These are phyloP conservation scores for Dipodomys ordii DNA, from an alignment of 2,113 vertebrate genomes.

Conservation along the genomic window DNA sequence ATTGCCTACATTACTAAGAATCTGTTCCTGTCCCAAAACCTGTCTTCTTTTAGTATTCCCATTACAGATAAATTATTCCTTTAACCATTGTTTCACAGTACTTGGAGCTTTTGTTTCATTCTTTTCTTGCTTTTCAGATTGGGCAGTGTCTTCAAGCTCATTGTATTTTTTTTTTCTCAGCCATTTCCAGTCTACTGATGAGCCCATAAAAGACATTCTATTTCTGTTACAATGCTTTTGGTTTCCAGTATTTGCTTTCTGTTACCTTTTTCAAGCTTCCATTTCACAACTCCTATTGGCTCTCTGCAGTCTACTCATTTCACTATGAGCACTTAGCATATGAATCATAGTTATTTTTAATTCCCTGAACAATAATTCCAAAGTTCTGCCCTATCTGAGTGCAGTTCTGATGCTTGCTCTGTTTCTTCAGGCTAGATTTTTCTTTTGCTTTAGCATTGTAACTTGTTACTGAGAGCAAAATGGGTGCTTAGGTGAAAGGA, in stretches of 20 bases:
- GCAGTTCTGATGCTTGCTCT: neutral
- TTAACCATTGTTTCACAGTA: neutral
- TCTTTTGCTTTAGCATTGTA: neutral
- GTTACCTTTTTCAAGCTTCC: neutral
- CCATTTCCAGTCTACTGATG: neutral
- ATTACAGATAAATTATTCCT: neutral
- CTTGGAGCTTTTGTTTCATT: neutral
- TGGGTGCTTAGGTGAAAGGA: neutral
- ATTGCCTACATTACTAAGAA: neutral
- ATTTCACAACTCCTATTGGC: neutral
- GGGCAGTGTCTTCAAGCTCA: neutral
- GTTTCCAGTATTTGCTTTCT: neutral
- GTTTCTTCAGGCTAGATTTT: neutral
- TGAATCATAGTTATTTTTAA: neutral
- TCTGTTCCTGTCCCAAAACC: neutral
- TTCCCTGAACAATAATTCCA: neutral
- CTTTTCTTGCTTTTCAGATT: neutral
- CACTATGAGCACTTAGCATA: neutral
- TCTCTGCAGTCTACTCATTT: neutral
- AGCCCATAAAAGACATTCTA: neutral
- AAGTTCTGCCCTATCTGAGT: neutral
- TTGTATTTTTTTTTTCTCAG: neutral
- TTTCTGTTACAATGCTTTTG: neutral
- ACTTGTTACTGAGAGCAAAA: neutral
- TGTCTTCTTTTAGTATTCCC: neutral